phyloP scores from a whole-genome alignment of 2,797 vertebrate genomes.

The Numenius phaeopus region DNA sequence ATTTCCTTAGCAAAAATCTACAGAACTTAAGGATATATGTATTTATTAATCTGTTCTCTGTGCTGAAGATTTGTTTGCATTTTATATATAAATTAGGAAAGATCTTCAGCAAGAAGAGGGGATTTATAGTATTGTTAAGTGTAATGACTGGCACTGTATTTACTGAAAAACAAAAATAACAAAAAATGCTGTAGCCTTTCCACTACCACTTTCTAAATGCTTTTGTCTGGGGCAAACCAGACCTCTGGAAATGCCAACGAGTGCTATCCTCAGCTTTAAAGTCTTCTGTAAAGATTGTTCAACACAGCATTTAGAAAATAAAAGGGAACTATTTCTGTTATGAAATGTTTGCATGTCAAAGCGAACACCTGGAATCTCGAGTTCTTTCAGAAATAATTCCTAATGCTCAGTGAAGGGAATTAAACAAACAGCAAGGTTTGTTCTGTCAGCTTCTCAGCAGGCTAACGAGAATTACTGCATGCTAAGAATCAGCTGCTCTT shows the following conservation, averaged over 20 bases:
- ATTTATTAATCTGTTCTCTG: neutral
- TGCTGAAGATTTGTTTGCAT: neutral
- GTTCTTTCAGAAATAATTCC: conserved; percentile 40
- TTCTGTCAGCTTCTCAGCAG: conserved; percentile 56
- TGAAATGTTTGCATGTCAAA: neutral
- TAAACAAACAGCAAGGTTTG: conserved; percentile 61
- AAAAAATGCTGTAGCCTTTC: neutral
- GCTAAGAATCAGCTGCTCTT: conserved; percentile 50
- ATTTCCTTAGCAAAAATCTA: neutral
- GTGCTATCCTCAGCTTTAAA: neutral
- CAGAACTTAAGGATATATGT: neutral
- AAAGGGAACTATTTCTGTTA: neutral
- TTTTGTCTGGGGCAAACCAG: neutral
- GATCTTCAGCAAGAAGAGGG: neutral
- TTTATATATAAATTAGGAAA: neutral
- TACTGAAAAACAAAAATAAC: neutral
- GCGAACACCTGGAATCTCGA: conserved; percentile 33
- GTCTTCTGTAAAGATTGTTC: neutral
- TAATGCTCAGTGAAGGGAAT: conserved; percentile 57
- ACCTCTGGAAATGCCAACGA: neutral
- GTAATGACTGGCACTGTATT: neutral
- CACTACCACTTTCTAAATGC: neutral
- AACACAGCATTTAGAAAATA: neutral
- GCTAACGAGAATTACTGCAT: conserved; percentile 55
- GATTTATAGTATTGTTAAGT: neutral